Evolutionary conservation across 2,797 vertebrate genomes (phyloP).

Genomic region (Loris lydekkerianus): DNA sequence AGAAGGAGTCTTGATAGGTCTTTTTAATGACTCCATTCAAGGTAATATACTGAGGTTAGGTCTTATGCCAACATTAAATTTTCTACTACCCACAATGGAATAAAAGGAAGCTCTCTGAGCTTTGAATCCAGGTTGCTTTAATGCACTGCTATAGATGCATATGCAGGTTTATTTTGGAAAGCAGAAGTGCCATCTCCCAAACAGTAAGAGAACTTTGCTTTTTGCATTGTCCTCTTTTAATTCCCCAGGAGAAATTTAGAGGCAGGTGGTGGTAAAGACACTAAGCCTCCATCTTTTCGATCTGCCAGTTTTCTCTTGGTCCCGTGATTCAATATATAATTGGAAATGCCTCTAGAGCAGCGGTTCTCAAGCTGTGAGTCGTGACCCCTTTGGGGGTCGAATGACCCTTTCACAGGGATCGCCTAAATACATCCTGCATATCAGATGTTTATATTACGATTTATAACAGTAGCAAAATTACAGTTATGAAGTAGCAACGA

Average conservation of each 20-base stretch:
- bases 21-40: not conserved
- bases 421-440: too few species aligned
- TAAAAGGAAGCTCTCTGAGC: not conserved
- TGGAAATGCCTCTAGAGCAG: slow-evolving; percentile 66
- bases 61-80: not conserved
- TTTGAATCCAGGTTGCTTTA: not conserved
- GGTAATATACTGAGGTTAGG: not conserved
- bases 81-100: not conserved
- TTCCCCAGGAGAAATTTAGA: not conserved
- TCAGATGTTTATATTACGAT: too few species aligned
- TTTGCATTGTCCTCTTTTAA: not conserved
- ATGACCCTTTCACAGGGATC: too few species aligned
- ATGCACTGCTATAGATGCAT: not conserved
- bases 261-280: not conserved
- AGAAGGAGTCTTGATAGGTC: not conserved
- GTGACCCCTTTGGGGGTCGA: too few species aligned
- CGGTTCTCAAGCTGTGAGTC: too few species aligned
- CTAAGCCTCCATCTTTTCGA: not conserved
- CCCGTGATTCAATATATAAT: slow-evolving; percentile 10
- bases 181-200: not conserved
- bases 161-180: fast-evolving
- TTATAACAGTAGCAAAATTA: too few species aligned
- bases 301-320: slow-evolving; percentile 25
- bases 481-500: too few species aligned
- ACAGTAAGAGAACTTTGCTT: not conserved